These are phyloP conservation scores for Mormyrus iriodes DNA, from an alignment of 2,113 vertebrate species.

Conservation along the genomic window DNA sequence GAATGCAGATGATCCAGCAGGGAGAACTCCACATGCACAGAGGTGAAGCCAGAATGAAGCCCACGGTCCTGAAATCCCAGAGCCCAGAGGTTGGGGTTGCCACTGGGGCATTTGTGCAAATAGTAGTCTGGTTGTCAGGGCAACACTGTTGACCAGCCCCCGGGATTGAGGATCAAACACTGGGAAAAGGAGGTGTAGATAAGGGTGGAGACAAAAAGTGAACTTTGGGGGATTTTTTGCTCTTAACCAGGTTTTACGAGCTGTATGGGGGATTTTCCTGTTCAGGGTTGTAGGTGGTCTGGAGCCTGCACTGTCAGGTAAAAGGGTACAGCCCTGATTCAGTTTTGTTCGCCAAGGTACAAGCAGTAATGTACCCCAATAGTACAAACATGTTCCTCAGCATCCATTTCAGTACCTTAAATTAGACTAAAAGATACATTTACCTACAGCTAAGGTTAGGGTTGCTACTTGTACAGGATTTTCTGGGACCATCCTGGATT, in stretches of 20 bases:
- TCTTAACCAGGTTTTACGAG: not conserved
- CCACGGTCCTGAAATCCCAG: not conserved
- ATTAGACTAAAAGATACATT: not conserved
- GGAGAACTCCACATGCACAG: not conserved
- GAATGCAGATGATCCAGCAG: not conserved
- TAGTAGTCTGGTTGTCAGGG: not conserved
- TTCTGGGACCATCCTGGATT: not conserved
- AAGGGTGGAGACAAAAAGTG: not conserved
- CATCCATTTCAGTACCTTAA: not conserved
- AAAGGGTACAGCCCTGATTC: not conserved
- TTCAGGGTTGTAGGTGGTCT: not conserved
- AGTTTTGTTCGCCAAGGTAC: not conserved
- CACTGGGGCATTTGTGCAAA: not conserved
- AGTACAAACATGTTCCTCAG: not conserved
- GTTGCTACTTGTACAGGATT: not conserved
- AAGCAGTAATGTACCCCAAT: not conserved
- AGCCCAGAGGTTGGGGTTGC: not conserved
- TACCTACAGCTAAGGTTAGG: not conserved
- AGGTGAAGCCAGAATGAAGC: not conserved
- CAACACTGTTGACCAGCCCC: not conserved
- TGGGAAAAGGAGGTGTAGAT: not conserved
- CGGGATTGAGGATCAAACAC: not conserved
- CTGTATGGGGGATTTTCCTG: not conserved
- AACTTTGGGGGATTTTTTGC: not conserved
- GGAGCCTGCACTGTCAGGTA: not conserved